Conservation (phyloP, 2,888 invertebrate genomes). For the Pilophorus perplexus region DNA sequence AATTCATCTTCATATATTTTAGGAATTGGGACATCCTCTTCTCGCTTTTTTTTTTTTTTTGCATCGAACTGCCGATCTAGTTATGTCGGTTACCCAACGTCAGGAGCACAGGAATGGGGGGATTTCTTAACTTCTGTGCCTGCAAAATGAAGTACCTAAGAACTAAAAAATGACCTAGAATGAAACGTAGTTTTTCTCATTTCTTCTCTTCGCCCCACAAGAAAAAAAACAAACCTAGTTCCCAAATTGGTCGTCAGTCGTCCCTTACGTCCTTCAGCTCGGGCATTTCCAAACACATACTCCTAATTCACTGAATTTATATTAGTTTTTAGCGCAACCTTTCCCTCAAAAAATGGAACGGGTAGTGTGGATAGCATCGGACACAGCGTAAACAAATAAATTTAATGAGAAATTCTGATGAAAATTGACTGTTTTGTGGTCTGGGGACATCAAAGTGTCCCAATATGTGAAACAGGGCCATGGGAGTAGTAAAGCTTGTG, state of each 20-base stretch:
- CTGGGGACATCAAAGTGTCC: no score
- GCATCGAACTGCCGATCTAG: neutral
- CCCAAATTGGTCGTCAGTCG: neutral
- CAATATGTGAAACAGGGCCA: no score
- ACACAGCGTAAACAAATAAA: no score
- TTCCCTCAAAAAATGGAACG: no score
- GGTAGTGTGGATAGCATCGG: no score
- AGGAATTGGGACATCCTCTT: no score
- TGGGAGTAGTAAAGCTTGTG: no score
- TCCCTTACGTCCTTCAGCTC: neutral
- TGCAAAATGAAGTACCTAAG: neutral
- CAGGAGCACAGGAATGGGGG: neutral
- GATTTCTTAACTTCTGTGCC: conserved; percentile 5
- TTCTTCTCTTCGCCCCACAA: no score
- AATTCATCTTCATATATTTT: neutral
- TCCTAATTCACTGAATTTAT: conserved; percentile 6
- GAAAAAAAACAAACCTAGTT: neutral
- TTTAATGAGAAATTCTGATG: no score
- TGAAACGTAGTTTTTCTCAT: conserved; percentile 3
- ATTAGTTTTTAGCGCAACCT: conserved; percentile 2
- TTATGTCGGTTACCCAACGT: neutral
- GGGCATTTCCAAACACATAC: conserved; percentile 15
- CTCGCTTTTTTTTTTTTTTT: no score
- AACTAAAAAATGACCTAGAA: conserved; percentile 6
- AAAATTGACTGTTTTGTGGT: no score